Evolutionary conservation across 23 tunicate genomes (phyloP), one percentile per base, ranked within the genome.

Genomic region (Trididemnum miniatum): DNA sequence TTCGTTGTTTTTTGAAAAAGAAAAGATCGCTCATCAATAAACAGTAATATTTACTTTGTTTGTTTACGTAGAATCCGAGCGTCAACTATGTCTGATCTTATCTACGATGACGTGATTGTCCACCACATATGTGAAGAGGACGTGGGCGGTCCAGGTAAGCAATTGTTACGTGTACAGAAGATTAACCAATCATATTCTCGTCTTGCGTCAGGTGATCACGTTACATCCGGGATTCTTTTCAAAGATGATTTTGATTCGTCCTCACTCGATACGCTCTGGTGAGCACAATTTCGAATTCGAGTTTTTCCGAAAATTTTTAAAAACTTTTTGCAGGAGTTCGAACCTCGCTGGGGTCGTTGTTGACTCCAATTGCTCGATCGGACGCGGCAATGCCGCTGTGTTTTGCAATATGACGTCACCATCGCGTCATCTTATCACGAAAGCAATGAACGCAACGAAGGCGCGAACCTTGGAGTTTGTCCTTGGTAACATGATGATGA

Each of bases 181-280:
- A n/a, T n/a, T n/a, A n/a, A n/a, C n/a, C n/a, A n/a, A n/a, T n/a
- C n/a, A n/a, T n/a, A n/a, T n/a, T n/a, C n/a, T n/a, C n/a, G n/a
- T n/a, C n/a, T n/a, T n/a, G n/a, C n/a, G n/a, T n/a, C n/a, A n/a
- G n/a, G n/a, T n/a, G n/a, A n/a, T n/a, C n/a, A n/a, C n/a, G n/a
- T n/a, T n/a, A n/a, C n/a, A n/a, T 30, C 76, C 27, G 97, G 88
- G 1, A 35, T 82, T n/a, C 51, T 91, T 24, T 65, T 91, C 24
- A 73, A 71, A 0, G 97, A 91, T 38, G 85, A 91, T 57, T 91
- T 91, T 44, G 97, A 91, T 69, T 86, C 88, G 24, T 51, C 32
- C 0, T n/a, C 74, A 24, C 31, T 85, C 28, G 39, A 34, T 27
- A 50, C 35, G 33, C 72, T 33, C 0, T 90, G 96, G 96, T 90